phyloP scores from a whole-genome alignment of 2,888 invertebrate species.

The Amblyjoppa proteus region DNA sequence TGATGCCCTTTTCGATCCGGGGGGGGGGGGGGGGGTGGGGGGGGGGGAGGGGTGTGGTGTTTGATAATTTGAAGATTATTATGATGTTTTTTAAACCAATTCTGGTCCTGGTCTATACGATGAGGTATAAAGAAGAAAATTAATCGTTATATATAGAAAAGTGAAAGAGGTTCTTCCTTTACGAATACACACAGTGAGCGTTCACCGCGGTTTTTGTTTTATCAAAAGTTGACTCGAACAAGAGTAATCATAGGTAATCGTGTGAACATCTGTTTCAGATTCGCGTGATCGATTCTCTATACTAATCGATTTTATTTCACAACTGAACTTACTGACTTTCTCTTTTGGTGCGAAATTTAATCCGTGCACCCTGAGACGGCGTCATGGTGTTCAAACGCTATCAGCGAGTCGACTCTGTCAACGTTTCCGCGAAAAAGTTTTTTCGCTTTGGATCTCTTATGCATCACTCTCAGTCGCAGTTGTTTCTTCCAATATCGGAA shows the following conservation, averaged over 20 bases:
- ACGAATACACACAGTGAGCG: slow-evolving; percentile 36
- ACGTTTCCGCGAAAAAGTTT: slow-evolving; percentile 3
- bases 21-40: too few relatives aligned
- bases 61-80: not conserved
- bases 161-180: slow-evolving; percentile 45
- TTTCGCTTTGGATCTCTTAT: slow-evolving; percentile 67
- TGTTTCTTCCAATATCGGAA: slow-evolving; percentile 96
- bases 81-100: not conserved
- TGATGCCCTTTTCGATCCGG: not conserved
- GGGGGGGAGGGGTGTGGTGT: not conserved
- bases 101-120: slow-evolving; percentile 1
- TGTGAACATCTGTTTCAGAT: slow-evolving; percentile 2
- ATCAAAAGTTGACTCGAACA: slow-evolving; percentile 43
- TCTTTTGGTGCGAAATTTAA: not conserved
- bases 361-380: not conserved
- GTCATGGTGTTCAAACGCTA: not conserved
- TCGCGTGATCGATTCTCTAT: not conserved
- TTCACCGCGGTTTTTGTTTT: slow-evolving; percentile 11
- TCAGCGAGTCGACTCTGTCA: not conserved
- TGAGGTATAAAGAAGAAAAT: slow-evolving; percentile 10
- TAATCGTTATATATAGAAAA: slow-evolving; percentile 57
- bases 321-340: slow-evolving; percentile 8
- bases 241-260: slow-evolving; percentile 21
- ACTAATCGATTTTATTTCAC: not conserved
- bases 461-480: slow-evolving; percentile 84